Conservation (phyloP, 2,797 vertebrate genomes). For the Macropodus opercularis region DNA sequence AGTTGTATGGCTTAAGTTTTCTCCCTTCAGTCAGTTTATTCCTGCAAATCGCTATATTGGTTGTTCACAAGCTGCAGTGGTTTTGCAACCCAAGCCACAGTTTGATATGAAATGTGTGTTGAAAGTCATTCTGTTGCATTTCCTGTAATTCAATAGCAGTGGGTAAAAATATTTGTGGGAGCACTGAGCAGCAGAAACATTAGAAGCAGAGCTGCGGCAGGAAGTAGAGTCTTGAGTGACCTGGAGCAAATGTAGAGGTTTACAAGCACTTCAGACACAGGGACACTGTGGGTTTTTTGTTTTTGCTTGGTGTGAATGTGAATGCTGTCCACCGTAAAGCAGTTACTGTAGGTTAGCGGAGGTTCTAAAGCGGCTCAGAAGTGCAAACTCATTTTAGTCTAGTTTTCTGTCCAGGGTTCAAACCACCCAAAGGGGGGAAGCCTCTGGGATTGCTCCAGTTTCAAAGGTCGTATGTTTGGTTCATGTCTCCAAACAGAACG, state of each 20-base stretch:
- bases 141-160: constrained; percentile 95
- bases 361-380: constrained; percentile 60
- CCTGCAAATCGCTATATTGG: too few relatives aligned
- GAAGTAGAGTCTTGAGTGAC: constrained; percentile 77
- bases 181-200: constrained; percentile 83
- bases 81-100: constrained; percentile 81
- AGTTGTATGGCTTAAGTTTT: constrained; percentile 1
- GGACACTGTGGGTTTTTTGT: constrained; percentile 62
- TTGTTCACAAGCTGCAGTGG: constrained; percentile 60
- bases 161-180: constrained; percentile 95
- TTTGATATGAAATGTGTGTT: constrained; percentile 87
- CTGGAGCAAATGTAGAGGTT: constrained; percentile 76
- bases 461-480: constrained; percentile 80
- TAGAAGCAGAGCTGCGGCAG: constrained; percentile 79
- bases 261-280: constrained; percentile 71
- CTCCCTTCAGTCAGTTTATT: constrained; percentile 36
- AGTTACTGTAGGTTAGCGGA: constrained; percentile 66
- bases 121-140: constrained; percentile 89
- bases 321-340: constrained; percentile 72
- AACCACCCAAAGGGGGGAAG: constrained; percentile 77
- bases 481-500: constrained; percentile 76
- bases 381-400: constrained; percentile 62
- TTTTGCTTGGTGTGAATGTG: constrained; percentile 68
- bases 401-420: constrained; percentile 71
- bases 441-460: constrained; percentile 73